Evolutionary conservation across 2,113 vertebrate species (phyloP), one percentile per base, ranked within the genome.

Genomic region (Otocyon megalotis): DNA sequence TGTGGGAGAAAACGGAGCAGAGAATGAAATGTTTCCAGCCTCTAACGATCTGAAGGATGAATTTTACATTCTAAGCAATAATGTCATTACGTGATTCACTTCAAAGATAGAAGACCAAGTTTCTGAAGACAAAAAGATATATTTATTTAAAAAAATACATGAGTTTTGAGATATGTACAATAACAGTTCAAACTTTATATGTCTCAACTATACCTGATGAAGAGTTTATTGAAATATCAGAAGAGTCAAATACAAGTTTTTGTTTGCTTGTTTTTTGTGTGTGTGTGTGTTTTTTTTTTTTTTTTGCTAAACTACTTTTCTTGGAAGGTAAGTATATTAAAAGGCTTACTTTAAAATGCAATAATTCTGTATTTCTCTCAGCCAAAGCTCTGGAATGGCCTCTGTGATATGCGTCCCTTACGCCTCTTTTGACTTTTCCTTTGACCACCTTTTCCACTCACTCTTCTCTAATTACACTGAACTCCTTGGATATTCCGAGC

Each of bases 41-140:
- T 82, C 2, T 67, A 58, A 58, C 67, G 62, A 13, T 72, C 20
- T 80, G 28, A 74, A 95, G 28, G 71, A 84, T 12, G 88, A 91
- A 32, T 71, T 76, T 10, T 77, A 24, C 3, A 58, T 71, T 72
- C 22, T 93, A 83, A 56, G 54, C 60, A 77, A 58, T 62, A 26
- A 53, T 53, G 35, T 80, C 79, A 93, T 95, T 83, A 83, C 50
- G 43, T 83, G 35, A 71, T 58, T 82, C 22, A 48, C n/a, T 63
- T 88, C 6, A 54, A 83, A 79, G 11, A n/a, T 50, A 79, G 32
- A 90, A 82, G 87, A 30, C 13, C 71, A 96, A 79, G n/a, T 95
- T 93, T 93, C 85, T 37, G 69, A 79, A 90, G 69, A 92, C 37
- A 79, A 14, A 28, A 60, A 65, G 30, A 32, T 48, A 69, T 2